A percentile compares a stretch with the other conserved stretches of the same genome.
phyloP scores from a whole-genome alignment of 1,140 invertebrate genomes.

The Neodiprion virginianus region DNA sequence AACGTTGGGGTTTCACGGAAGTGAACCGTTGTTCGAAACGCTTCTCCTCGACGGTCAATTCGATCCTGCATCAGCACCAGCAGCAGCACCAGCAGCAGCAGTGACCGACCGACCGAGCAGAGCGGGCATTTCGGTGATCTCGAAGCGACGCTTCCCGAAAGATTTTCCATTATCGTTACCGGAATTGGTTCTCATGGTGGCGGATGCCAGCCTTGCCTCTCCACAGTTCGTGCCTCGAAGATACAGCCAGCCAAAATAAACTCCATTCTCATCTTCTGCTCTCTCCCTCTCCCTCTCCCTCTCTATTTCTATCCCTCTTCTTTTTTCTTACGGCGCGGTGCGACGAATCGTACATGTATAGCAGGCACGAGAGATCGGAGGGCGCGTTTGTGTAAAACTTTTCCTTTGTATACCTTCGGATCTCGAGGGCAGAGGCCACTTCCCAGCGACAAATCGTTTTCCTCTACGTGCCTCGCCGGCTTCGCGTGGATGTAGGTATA shows the following conservation, averaged over 20 bases:
- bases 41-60: not conserved
- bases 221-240: not conserved
- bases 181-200: not conserved
- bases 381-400: not conserved
- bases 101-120: no score
- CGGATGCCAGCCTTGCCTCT: not conserved
- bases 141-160: not conserved
- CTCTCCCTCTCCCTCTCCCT: not conserved
- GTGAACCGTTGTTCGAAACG: not conserved
- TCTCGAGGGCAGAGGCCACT: not conserved
- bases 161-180: slow-evolving; percentile 5
- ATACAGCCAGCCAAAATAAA: slow-evolving; percentile 4
- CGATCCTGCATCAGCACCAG: no score
- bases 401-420: not conserved
- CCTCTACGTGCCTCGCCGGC: not conserved
- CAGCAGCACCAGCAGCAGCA: no score
- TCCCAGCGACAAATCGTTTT: not conserved
- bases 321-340: not conserved
- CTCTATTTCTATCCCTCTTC: not conserved
- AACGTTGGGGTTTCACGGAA: not conserved
- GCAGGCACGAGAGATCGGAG: not conserved
- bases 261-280: not conserved
- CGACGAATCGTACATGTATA: no score
- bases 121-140: not conserved
- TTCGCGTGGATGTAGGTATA: not conserved